Conservation (phyloP, 2,113 vertebrate genomes). For the Labeo rohita region DNA sequence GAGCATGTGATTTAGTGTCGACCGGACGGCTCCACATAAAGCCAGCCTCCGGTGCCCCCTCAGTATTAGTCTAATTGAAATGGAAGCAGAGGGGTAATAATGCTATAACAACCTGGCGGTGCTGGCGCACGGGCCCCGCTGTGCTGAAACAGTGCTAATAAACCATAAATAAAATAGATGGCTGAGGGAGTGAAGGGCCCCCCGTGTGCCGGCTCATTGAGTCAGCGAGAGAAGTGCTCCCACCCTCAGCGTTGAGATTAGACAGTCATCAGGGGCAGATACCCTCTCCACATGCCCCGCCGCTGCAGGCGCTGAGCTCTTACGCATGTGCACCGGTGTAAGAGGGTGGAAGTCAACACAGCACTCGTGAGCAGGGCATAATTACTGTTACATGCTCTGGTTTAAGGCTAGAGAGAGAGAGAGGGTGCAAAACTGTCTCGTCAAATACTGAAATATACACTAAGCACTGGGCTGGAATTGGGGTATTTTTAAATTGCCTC, state of each 20-base stretch:
- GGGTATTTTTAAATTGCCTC: not conserved
- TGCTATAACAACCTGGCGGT: constrained; percentile 65
- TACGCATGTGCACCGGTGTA: not conserved
- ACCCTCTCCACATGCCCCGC: constrained; percentile 36
- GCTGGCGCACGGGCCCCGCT: constrained; percentile 45
- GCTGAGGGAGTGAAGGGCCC: constrained; percentile 46
- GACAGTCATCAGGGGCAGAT: constrained; percentile 54
- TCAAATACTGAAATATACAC: constrained; percentile 20
- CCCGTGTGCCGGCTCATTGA: constrained; percentile 66
- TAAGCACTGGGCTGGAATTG: constrained; percentile 7
- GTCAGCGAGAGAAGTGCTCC: constrained; percentile 58
- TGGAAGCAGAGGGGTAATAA: constrained; percentile 65
- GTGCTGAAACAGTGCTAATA: constrained; percentile 65
- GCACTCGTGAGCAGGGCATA: not conserved
- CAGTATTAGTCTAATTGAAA: constrained; percentile 73
- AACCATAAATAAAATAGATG: constrained; percentile 71
- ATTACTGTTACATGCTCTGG: constrained; percentile 17
- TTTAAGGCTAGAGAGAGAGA: constrained; percentile 31
- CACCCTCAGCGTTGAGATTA: constrained; percentile 61
- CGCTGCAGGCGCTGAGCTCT: constrained; percentile 17
- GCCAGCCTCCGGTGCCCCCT: constrained; percentile 48
- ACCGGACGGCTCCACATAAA: constrained; percentile 51
- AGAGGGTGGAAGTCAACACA: not conserved
- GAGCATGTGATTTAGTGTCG: constrained; percentile 67
- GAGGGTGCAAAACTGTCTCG: constrained; percentile 5